Evolutionary conservation across 2,888 invertebrate species (phyloP), one percentile per base, ranked within the genome.

Genomic region (Perizoma affinitatum): DNA sequence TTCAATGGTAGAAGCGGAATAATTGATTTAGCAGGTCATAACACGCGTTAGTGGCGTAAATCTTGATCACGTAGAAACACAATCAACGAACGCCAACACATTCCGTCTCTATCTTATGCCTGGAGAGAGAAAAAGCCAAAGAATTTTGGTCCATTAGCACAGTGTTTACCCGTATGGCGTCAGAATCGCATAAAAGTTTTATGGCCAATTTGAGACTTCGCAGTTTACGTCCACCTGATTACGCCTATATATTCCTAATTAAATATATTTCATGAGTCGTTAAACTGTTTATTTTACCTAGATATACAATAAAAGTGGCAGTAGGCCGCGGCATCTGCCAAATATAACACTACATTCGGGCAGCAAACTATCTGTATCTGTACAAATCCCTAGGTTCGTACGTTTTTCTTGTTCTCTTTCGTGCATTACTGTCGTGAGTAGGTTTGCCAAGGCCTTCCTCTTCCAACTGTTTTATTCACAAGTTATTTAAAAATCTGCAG

Each of bases 141-240:
- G 5, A n/a, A 44, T 6, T n/a, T 38, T 33, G 45, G 54, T 47
- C 51, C 55, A 54, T 40, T 61, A 43, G 42, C 45, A 41, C 36
- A 49, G 45, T 50, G 42, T 46, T 44, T 44, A 43, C 49, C 34
- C 34, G 54, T 61, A 41, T 60, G 66, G 57, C 67, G 67, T 65
- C 69, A 66, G 57, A 36, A 10, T 35, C 54, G 22, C 61, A 58
- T 69, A 63, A 69, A 69, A 60, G 36, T 48, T 64, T 67, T 63
- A 69, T 62, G 59, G 46, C 49, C 69, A 58, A 67, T 69, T 52
- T 54, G 69, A 69, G 65, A 67, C 67, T 63, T 66, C 48, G 53
- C 65, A 67, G 67, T 65, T 64, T 58, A 65, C 52, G 56, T 60
- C 48, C 61, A 54, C 63, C 67, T 67, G 67, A 69, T 69, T 67